phyloP scores from a whole-genome alignment of 2,113 vertebrate species.

The Tenebrosternarchus preto region DNA sequence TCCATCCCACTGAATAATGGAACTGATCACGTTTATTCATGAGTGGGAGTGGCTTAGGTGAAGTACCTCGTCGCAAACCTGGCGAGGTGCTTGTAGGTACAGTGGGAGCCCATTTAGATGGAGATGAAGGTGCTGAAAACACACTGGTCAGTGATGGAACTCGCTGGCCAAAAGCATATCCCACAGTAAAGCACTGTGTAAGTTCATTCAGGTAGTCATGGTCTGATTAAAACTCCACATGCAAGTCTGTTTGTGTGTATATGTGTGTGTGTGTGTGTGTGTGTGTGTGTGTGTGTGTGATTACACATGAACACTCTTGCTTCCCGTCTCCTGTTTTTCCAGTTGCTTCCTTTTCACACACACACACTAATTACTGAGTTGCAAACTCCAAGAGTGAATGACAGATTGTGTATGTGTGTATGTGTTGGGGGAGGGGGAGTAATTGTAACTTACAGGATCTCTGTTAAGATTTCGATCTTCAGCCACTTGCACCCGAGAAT shows the following conservation, averaged over 20 bases:
- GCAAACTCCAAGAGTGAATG: slow-evolving; percentile 38
- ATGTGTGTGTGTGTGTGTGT: slow-evolving; percentile 33
- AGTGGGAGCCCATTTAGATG: no score
- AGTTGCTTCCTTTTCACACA: slow-evolving; percentile 58
- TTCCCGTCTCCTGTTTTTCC: slow-evolving; percentile 62
- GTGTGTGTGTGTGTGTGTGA: slow-evolving; percentile 23
- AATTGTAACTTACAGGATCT: not conserved
- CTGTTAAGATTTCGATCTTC: not conserved
- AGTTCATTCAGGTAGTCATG: not conserved
- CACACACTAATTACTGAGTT: slow-evolving; percentile 40
- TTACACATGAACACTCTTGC: slow-evolving; percentile 33
- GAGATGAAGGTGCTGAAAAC: not conserved
- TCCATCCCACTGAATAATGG: no score
- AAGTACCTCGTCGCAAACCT: no score
- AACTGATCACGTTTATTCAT: no score
- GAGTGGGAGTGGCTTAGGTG: no score
- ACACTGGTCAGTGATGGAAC: not conserved
- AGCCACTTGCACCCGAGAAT: not conserved
- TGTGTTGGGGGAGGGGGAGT: not conserved
- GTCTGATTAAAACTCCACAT: slow-evolving; percentile 43
- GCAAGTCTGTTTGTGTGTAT: slow-evolving; percentile 41
- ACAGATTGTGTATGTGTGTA: slow-evolving; percentile 3
- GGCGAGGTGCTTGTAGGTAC: no score
- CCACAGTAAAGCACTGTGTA: no score
- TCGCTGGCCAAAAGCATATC: no score